These are phyloP conservation scores for Xiphydria camelus DNA, from an alignment of 2,888 invertebrate genomes.

Conservation along the genomic window DNA sequence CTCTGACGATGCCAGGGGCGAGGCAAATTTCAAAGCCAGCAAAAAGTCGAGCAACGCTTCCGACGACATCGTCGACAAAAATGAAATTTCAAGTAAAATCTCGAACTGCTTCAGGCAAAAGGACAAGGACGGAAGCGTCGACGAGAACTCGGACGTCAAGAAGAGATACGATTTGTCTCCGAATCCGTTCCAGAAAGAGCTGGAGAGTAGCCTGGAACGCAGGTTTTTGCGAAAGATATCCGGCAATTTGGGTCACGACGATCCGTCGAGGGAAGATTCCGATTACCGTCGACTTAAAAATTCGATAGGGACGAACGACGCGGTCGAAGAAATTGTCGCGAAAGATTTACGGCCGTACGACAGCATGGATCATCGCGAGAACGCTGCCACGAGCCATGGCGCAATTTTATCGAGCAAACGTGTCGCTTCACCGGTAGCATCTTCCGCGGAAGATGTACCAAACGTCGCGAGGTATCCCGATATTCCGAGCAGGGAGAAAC, in stretches of 20 bases:
- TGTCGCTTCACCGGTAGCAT: no score
- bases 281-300: conserved; percentile 7
- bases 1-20: background rate
- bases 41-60: conserved; percentile 22
- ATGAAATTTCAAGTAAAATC: conserved; percentile 17
- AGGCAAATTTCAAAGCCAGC: no score
- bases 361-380: background rate
- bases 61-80: conserved; percentile 18
- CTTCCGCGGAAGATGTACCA: no score
- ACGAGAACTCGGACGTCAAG: background rate
- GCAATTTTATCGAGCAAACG: no score
- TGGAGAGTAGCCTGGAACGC: conserved; percentile 31
- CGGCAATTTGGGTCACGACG: conserved; percentile 9
- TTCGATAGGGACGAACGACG: conserved; percentile 22
- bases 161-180: conserved; percentile 18
- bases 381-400: background rate
- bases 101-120: conserved; percentile 33
- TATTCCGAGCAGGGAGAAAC: background rate
- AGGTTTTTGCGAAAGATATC: conserved; percentile 20
- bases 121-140: conserved; percentile 25
- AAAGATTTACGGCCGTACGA: conserved; percentile 8
- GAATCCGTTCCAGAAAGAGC: conserved; percentile 42
- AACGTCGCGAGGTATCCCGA: no score
- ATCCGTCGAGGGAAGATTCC: background rate
- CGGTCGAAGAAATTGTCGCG: no score